These are phyloP conservation scores for Myiothlypis chrysogaster DNA, from an alignment of 2,797 vertebrate species.

Conservation along the genomic window DNA sequence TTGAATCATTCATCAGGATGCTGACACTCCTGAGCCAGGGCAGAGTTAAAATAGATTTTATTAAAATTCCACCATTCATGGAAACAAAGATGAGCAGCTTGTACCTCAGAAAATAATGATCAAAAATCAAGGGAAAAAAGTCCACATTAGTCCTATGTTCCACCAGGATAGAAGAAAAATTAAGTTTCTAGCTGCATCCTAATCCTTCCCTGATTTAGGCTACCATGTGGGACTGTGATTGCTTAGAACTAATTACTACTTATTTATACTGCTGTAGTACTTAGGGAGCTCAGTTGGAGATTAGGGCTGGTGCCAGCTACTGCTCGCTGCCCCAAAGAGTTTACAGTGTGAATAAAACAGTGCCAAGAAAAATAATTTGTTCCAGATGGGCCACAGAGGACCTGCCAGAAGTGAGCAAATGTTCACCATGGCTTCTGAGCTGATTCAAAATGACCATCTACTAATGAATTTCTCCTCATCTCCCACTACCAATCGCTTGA, in stretches of 20 bases:
- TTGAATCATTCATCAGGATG: not conserved
- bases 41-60: not conserved
- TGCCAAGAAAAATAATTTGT: slow-evolving; percentile 63
- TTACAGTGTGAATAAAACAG: slow-evolving; percentile 30
- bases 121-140: not conserved
- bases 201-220: slow-evolving; percentile 30
- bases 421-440: slow-evolving; percentile 31
- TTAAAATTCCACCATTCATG: not conserved
- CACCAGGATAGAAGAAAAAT: slow-evolving; percentile 13
- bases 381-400: slow-evolving; percentile 63
- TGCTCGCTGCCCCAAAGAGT: slow-evolving; percentile 49
- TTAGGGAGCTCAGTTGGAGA: slow-evolving; percentile 58
- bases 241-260: slow-evolving; percentile 57
- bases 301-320: slow-evolving; percentile 46
- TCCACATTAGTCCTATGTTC: not conserved
- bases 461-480: slow-evolving; percentile 41
- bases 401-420: slow-evolving; percentile 53
- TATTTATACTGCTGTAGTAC: slow-evolving; percentile 63
- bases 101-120: not conserved
- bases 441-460: slow-evolving; percentile 54
- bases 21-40: not conserved
- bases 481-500: not conserved
- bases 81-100: not conserved
- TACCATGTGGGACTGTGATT: slow-evolving; percentile 24
- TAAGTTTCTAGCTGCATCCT: slow-evolving; percentile 23